phyloP scores from a whole-genome alignment of 2,113 vertebrate genomes.

The Serilophus lunatus region DNA sequence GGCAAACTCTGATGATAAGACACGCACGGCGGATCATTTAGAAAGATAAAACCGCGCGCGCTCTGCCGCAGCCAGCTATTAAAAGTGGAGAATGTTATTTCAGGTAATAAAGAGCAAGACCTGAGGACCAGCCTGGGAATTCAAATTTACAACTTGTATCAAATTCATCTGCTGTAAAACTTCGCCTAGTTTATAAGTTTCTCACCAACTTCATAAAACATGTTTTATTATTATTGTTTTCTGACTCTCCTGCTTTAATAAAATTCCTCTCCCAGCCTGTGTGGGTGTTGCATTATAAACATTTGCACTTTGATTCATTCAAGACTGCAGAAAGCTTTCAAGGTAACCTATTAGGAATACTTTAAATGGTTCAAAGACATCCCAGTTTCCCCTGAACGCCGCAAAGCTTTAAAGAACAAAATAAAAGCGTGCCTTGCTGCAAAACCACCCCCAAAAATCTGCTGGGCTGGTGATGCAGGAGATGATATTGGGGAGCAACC shows the following conservation, averaged over 20 bases:
- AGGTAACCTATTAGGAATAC: constrained; percentile 54
- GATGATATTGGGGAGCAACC: accelerated
- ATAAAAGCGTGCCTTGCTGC: neutral
- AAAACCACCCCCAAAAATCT: neutral
- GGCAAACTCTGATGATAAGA: neutral
- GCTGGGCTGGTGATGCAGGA: neutral
- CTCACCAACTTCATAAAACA: constrained; percentile 72
- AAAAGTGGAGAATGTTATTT: constrained; percentile 42
- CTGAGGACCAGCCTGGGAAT: constrained; percentile 46
- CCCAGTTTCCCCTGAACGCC: neutral
- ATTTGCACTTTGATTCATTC: constrained; percentile 60
- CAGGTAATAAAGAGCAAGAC: constrained; percentile 48
- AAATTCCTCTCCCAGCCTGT: constrained; percentile 44
- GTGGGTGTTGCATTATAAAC: constrained; percentile 32
- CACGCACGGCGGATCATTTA: neutral
- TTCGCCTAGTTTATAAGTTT: constrained; percentile 61
- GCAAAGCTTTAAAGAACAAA: neutral
- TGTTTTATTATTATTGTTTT: constrained; percentile 72
- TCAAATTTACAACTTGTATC: constrained; percentile 58
- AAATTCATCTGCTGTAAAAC: constrained; percentile 56
- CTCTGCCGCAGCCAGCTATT: constrained; percentile 9
- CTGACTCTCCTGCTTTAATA: constrained; percentile 70
- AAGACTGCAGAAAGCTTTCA: constrained; percentile 58
- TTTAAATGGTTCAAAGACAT: neutral
- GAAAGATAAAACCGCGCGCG: neutral